These are phyloP conservation scores for Tyrannus savana DNA, from an alignment of 2,113 vertebrate species.

Conservation along the genomic window DNA sequence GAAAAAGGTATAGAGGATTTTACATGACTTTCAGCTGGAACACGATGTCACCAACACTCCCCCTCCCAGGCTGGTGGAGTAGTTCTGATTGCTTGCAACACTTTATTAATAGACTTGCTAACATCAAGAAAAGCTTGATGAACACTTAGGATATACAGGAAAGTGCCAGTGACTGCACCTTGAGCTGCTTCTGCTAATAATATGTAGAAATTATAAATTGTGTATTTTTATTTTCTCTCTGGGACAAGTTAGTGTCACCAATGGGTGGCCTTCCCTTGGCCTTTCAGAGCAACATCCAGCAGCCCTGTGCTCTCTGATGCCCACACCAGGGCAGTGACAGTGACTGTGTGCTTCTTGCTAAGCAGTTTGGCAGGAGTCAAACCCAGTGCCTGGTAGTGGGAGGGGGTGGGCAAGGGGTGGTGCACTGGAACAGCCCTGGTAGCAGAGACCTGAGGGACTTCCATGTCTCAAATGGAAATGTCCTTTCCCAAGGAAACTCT, in stretches of 20 bases:
- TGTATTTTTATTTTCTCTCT: background rate
- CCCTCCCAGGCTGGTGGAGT: conserved; percentile 5
- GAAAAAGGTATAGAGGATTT: conserved; percentile 24
- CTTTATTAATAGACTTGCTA: conserved; percentile 66
- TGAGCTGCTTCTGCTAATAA: conserved; percentile 8
- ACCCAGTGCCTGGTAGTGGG: background rate
- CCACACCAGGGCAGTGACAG: background rate
- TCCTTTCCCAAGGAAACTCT: background rate
- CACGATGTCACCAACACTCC: conserved; percentile 30
- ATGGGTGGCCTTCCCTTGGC: background rate
- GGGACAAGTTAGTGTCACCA: background rate
- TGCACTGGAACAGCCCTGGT: background rate
- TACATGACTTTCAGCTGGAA: conserved; percentile 60
- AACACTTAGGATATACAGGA: background rate
- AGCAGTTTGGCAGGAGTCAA: background rate
- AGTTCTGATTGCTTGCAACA: conserved; percentile 34
- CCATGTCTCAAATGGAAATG: background rate
- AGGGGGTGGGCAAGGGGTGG: background rate
- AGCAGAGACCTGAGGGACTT: background rate
- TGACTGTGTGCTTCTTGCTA: background rate
- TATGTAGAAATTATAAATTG: background rate
- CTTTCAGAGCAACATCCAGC: background rate
- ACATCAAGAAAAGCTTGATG: conserved; percentile 51
- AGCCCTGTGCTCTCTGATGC: background rate
- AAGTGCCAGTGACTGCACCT: conserved; percentile 30